A percentile compares a stretch with the other conserved stretches of the same genome.
Conservation (phyloP, 2,888 invertebrate genomes). For the Apodemia mormo region DNA sequence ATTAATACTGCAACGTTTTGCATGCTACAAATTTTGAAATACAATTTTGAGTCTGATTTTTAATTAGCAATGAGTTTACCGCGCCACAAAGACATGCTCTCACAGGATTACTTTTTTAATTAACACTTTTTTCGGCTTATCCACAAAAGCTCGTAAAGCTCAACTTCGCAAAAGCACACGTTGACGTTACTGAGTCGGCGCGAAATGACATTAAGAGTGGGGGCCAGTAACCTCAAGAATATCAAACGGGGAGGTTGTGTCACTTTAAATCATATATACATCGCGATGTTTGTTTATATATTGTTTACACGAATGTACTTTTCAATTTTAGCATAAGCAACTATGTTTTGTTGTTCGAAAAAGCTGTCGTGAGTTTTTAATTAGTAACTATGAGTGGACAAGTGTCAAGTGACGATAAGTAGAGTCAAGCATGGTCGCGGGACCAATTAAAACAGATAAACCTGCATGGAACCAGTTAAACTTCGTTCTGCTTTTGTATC, state of each 20-base stretch:
- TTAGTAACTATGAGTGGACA: slow-evolving; percentile 44
- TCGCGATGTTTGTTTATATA: slow-evolving; percentile 65
- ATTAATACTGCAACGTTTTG: background rate
- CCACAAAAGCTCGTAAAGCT: slow-evolving; percentile 46
- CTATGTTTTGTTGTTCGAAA: slow-evolving; percentile 11
- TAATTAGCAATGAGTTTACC: slow-evolving; percentile 16
- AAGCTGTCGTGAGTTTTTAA: slow-evolving; percentile 7
- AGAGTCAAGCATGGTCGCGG: slow-evolving; percentile 73
- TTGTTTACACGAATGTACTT: slow-evolving; percentile 38
- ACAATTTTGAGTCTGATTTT: background rate
- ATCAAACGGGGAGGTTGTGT: slow-evolving; percentile 65
- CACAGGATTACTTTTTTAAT: slow-evolving; percentile 20
- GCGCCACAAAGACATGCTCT: slow-evolving; percentile 16
- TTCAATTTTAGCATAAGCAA: slow-evolving; percentile 12
- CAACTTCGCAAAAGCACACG: slow-evolving; percentile 57
- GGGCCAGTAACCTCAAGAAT: slow-evolving; percentile 71
- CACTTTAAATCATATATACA: slow-evolving; percentile 53
- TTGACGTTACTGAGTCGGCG: slow-evolving; percentile 72
- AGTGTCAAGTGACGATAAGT: slow-evolving; percentile 58
- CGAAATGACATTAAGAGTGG: slow-evolving; percentile 70
- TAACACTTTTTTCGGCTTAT: slow-evolving; percentile 36
- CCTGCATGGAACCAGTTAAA: slow-evolving; percentile 68
- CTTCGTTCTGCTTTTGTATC: slow-evolving; percentile 65
- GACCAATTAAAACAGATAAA: slow-evolving; percentile 69
- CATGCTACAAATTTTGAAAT: background rate